A percentile compares a stretch with the other conserved stretches of the same genome.
These are phyloP conservation scores for Medauroidea extradentata DNA, from an alignment of 1,140 invertebrate species.

Conservation along the genomic window DNA sequence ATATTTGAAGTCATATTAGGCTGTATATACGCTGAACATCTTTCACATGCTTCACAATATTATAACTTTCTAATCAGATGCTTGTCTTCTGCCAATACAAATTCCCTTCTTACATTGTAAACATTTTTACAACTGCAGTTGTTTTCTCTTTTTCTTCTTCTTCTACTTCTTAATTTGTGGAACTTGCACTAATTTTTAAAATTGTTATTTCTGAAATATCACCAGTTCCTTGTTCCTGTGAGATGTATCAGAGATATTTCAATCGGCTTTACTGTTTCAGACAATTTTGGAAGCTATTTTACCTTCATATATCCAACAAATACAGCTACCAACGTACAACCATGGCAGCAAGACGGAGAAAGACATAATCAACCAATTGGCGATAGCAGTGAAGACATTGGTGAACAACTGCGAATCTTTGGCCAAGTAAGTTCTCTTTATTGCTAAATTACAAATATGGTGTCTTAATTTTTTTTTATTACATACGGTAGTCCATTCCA, in stretches of 20 bases:
- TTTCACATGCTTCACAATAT: too few relatives aligned
- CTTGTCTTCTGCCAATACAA: too few relatives aligned
- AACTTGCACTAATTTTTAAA: too few relatives aligned
- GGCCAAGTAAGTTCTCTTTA: slow-evolving; percentile 67
- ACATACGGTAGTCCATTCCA: neutral
- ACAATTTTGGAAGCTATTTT: slow-evolving; percentile 94
- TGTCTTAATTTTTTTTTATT: neutral
- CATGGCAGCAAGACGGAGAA: slow-evolving; percentile 86
- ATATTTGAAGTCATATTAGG: too few relatives aligned
- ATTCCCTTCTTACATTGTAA: too few relatives aligned
- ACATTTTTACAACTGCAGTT: slow-evolving; percentile 4
- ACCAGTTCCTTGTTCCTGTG: neutral
- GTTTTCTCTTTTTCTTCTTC: too few relatives aligned
- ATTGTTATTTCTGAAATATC: neutral
- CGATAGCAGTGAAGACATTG: slow-evolving; percentile 91
- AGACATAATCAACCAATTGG: slow-evolving; percentile 91
- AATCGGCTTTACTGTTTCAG: slow-evolving; percentile 48
- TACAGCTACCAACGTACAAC: slow-evolving; percentile 83
- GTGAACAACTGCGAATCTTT: slow-evolving; percentile 95
- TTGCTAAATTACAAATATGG: neutral
- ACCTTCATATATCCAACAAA: slow-evolving; percentile 90
- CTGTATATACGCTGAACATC: too few relatives aligned
- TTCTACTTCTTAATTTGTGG: too few relatives aligned
- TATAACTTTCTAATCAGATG: too few relatives aligned
- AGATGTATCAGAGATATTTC: neutral